Evolutionary conservation across 2,888 invertebrate species (phyloP).

Genomic region (Agrotis clavis): DNA sequence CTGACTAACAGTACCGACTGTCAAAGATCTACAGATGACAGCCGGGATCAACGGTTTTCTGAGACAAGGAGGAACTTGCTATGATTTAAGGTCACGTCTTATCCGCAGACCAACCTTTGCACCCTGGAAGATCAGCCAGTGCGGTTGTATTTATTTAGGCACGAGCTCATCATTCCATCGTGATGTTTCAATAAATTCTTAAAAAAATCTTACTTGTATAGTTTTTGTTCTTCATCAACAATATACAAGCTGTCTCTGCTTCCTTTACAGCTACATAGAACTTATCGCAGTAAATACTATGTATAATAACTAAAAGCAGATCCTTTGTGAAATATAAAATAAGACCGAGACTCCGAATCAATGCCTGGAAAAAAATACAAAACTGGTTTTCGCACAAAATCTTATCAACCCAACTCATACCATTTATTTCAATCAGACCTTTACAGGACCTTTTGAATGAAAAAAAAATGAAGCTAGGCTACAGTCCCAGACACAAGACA

Average conservation of each 20-base stretch:
- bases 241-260: slow-evolving; percentile 13
- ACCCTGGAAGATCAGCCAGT: too few relatives aligned
- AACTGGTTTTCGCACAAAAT: neutral
- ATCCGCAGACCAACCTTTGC: neutral
- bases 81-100: too few relatives aligned
- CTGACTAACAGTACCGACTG: too few relatives aligned
- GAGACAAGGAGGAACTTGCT: too few relatives aligned
- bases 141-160: too few relatives aligned
- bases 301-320: slow-evolving; percentile 16
- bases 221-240: slow-evolving; percentile 12
- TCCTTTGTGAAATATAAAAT: slow-evolving; percentile 58
- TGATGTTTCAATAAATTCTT: neutral
- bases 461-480: too few relatives aligned
- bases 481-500: too few relatives aligned
- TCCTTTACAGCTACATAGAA: slow-evolving; percentile 21
- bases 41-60: too few relatives aligned
- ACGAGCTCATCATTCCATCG: neutral
- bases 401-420: too few relatives aligned
- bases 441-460: too few relatives aligned
- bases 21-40: too few relatives aligned
- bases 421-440: too few relatives aligned
- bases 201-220: slow-evolving; percentile 1
- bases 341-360: neutral
- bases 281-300: slow-evolving; percentile 21
- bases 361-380: slow-evolving; percentile 1